Evolutionary conservation across 2,797 vertebrate genomes (phyloP), one percentile per base, ranked within the genome.

Genomic region (Tenualosa ilisha): DNA sequence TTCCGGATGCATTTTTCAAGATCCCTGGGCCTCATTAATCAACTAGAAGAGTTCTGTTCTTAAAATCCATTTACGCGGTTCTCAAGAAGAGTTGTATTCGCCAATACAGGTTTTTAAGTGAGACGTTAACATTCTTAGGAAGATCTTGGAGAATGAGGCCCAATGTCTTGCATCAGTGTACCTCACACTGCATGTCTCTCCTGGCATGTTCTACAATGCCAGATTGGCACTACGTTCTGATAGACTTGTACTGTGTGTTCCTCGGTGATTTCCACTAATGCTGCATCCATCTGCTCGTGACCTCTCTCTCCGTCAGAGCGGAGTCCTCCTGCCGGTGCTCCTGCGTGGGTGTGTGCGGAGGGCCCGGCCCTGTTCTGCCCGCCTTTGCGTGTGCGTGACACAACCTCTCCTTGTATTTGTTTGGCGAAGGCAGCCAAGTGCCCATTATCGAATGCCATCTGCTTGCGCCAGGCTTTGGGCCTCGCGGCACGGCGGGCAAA

Each of bases 401-500:
- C 84, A 83, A 86, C 87, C 87, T 90, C 50, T 1, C 90, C 90
- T 89, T 31, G 3, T 75, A 63, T 89, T 91, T 92, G 90, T 88
- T 90, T 92, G 91, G 92, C 90, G 91, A 89, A 92, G 93, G 93
- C 92, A 90, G 89, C 86, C 86, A 86, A 85, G 89, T 89, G 92
- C 93, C 89, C 85, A 89, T 91, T 93, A 91, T 92, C 92, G 92
- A 91, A 92, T 91, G 91, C 93, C 93, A 95, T 94, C 94, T 95
- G 94, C 81, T 90, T 31, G 51, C 54, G 87, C 89, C 89, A 89
- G 88, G 89, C 86, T 89, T 90, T 0, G 6, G 72, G 15, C 72
- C 26, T 37, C 63, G 37, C 50, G 46, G 46, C 81, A 53, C 49
- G 54, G 61, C 31, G 54, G 53, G 40, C 46, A 24, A 50, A 46